These are phyloP conservation scores for Cygnus olor DNA, from an alignment of 2,797 vertebrate species.

Conservation along the genomic window DNA sequence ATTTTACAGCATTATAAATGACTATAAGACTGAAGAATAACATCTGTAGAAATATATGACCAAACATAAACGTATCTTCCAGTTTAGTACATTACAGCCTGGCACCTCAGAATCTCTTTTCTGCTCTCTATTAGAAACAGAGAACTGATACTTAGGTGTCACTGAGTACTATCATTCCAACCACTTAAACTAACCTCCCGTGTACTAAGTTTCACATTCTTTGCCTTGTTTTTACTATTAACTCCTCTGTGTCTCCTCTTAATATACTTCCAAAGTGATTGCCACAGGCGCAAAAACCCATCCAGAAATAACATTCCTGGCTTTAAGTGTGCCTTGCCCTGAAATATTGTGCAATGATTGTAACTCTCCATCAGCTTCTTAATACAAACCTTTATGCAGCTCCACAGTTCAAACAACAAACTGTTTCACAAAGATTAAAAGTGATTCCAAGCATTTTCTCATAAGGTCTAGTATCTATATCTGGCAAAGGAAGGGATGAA, in stretches of 20 bases:
- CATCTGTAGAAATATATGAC: not conserved
- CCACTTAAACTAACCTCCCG: not conserved
- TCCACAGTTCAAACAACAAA: not conserved
- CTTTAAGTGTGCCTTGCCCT: not conserved
- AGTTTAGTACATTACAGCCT: not conserved
- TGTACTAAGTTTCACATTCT: not conserved
- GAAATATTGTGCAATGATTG: not conserved
- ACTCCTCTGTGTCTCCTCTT: not conserved
- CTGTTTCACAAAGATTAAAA: not conserved
- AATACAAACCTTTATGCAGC: not conserved
- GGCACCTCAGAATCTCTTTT: not conserved
- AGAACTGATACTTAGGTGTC: not conserved
- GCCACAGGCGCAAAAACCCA: not conserved
- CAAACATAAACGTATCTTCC: not conserved
- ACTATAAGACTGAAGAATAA: not conserved
- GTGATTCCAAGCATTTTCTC: not conserved
- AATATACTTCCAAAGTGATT: not conserved
- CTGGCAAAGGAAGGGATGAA: not conserved
- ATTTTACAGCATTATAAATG: not conserved
- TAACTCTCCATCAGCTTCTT: not conserved
- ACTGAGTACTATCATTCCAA: not conserved
- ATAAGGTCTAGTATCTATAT: not conserved
- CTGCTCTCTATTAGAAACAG: not conserved
- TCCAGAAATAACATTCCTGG: not conserved
- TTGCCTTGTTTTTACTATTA: not conserved